Percentiles rank a stretch among this genome's conserved stretches.
These are phyloP conservation scores for Eupeodes corollae DNA, from an alignment of 1,140 invertebrate genomes.

Conservation along the genomic window DNA sequence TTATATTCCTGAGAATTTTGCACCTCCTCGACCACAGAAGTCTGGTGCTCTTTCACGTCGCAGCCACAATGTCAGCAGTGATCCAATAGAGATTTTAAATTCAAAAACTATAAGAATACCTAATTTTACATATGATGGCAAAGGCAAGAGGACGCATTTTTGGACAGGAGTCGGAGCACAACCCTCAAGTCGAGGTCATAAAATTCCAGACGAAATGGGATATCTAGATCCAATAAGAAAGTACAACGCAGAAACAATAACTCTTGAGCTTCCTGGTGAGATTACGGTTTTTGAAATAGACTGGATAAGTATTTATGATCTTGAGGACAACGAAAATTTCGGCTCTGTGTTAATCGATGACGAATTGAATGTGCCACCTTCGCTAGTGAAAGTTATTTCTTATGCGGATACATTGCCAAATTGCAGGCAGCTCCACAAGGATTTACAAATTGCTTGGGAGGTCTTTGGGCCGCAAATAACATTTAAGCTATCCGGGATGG, in stretches of 20 bases:
- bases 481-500: conserved; percentile 70
- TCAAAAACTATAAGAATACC: conserved; percentile 68
- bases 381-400: conserved; percentile 50
- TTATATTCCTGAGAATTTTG: conserved; percentile 82
- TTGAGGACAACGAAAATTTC: conserved; percentile 56
- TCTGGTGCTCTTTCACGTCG: conserved; percentile 58
- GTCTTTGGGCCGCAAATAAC: conserved; percentile 82
- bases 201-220: conserved; percentile 83
- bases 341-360: conserved; percentile 70
- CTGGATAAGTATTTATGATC: conserved; percentile 75
- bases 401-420: conserved; percentile 58
- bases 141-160: conserved; percentile 67
- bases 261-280: conserved; percentile 68
- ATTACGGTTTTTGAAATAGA: conserved; percentile 72
- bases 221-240: conserved; percentile 61
- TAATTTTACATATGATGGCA: conserved; percentile 66
- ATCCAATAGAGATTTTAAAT: conserved; percentile 62
- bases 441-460: conserved; percentile 78
- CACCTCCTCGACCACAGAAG: conserved; percentile 64
- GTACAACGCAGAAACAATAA: conserved; percentile 65
- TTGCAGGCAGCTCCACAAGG: conserved; percentile 73
- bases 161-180: conserved; percentile 81
- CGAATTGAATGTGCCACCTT: conserved; percentile 75
- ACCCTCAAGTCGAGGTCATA: conserved; percentile 64
- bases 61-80: conserved; percentile 59